Evolutionary conservation across 2,888 invertebrate species (phyloP), one percentile per base, ranked within the genome.

Genomic region (Endomychus coccineus): DNA sequence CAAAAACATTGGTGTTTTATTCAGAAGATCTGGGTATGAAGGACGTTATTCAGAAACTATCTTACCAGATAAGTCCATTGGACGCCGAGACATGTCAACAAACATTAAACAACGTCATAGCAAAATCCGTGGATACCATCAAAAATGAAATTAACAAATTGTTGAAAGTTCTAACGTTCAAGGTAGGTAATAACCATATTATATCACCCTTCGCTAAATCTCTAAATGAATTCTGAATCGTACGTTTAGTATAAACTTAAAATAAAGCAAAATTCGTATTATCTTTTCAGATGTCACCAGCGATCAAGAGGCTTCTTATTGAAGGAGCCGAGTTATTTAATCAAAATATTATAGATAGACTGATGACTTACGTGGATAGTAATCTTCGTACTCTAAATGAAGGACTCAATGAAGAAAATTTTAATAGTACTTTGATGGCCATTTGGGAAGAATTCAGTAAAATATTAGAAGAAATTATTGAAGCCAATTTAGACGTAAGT

Each of bases 341-440:
- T 45, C 80, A 83, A 55, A 83, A 83, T 42, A 83, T 83, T 33
- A 78, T 88, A 71, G 90, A 90, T 55, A 80, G 87, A 40, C 75
- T 97, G 2, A 84, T 95, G 77, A 81, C 84, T 55, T 96, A 95
- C 66, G 71, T 97, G 16, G 95, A 97, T 64, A 80, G 79, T 16
- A 95, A 94, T 58, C 71, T 97, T 16, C 75, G 80, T 25, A 87
- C 83, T 0, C 68, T 96, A 4, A 85, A 89, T 62, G 77, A 81
- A 34, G 83, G 89, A 59, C 71, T 97, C 14, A 86, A 92, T 58
- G 83, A 85, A 54, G 83, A 87, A 36, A 95, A 95, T 68, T 96
- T 97, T 63, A 81, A 85, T 36, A 74, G 85, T 54, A 82, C 89
- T 11, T 72, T 95, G 4, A 79, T 84, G 39, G 84, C 88, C 24